These are phyloP conservation scores for Hemicrepidius hirtus DNA, from an alignment of 2,888 invertebrate genomes.

Conservation along the genomic window DNA sequence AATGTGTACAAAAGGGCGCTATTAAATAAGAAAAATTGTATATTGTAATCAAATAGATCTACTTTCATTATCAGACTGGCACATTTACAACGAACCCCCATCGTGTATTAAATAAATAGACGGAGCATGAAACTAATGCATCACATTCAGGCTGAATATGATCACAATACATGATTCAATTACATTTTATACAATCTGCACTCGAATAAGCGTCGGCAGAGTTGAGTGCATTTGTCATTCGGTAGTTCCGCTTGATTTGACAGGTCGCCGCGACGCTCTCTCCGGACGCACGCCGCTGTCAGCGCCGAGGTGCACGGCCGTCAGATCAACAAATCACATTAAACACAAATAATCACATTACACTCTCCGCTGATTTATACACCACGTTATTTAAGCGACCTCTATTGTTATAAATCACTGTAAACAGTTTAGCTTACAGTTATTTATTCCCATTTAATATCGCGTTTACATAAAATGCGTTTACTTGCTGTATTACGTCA, in stretches of 20 bases:
- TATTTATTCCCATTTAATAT: slow-evolving; percentile 59
- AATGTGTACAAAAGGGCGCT: too few relatives aligned
- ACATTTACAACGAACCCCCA: slow-evolving; percentile 1
- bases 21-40: background rate
- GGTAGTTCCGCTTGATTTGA: slow-evolving; percentile 72
- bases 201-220: slow-evolving; percentile 66
- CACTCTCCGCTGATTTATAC: slow-evolving; percentile 72
- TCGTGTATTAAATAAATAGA: slow-evolving; percentile 44
- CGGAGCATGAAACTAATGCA: slow-evolving; percentile 61
- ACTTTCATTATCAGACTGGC: slow-evolving; percentile 7
- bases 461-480: slow-evolving; percentile 48
- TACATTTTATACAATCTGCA: slow-evolving; percentile 72
- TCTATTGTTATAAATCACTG: slow-evolving; percentile 64
- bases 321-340: slow-evolving; percentile 72
- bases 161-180: slow-evolving; percentile 70
- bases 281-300: slow-evolving; percentile 72
- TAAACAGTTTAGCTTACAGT: slow-evolving; percentile 60
- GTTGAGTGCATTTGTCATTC: slow-evolving; percentile 72
- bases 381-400: slow-evolving; percentile 70
- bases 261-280: slow-evolving; percentile 73
- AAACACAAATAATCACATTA: slow-evolving; percentile 73
- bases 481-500: slow-evolving; percentile 32
- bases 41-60: background rate
- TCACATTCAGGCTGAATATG: slow-evolving; percentile 69
- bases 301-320: slow-evolving; percentile 67